Evolutionary conservation across 2,888 invertebrate genomes (phyloP), one percentile per base, ranked within the genome.

Genomic region (Phrixothrix hirtus): DNA sequence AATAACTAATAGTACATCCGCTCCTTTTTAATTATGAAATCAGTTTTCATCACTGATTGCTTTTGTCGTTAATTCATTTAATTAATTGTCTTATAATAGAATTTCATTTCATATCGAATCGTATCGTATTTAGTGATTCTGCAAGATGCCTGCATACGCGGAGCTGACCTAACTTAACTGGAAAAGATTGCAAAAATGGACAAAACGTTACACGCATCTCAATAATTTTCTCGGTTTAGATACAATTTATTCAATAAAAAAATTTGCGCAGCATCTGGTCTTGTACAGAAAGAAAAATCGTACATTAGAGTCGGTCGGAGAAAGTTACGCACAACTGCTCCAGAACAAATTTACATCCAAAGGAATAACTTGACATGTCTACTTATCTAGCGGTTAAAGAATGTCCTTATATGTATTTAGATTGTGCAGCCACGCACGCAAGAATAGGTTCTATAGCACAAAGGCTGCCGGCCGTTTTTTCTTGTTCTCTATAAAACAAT

Each of bases 271-370:
- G 36, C 17, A 41, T 46, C 11, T 39, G 45, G 34, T 35, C 13
- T 26, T 7, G 4, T 21, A 26, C 11, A 26, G 16, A 29, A 44
- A 44, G 17, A 49, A 50, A 50, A 50, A 44, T 50, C 31, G 17
- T 25, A 29, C 52, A 41, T 52, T 49, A 54, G 49, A 54, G 41
- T 46, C 45, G 50, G 39, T 39, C 35, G 44, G 48, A 50, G 55
- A 62, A 62, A 63, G 69, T 69, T 69, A 71, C 68, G 70, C 69
- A 70, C 67, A 70, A 70, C 65, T 69, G 70, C 66, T 66, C 67
- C 66, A 66, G 66, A 66, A 73, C 72, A 74, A 74, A 75, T 75
- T 75, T 74, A 75, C 74, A 75, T 75, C 74, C 72, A 74, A 74
- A 75, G 74, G 74, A 72, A 72, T 73, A 71, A 71, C 61, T 63